Evolutionary conservation across 2,797 vertebrate genomes (phyloP), one percentile per base, ranked within the genome.

Genomic region (Myotis pilosus): DNA sequence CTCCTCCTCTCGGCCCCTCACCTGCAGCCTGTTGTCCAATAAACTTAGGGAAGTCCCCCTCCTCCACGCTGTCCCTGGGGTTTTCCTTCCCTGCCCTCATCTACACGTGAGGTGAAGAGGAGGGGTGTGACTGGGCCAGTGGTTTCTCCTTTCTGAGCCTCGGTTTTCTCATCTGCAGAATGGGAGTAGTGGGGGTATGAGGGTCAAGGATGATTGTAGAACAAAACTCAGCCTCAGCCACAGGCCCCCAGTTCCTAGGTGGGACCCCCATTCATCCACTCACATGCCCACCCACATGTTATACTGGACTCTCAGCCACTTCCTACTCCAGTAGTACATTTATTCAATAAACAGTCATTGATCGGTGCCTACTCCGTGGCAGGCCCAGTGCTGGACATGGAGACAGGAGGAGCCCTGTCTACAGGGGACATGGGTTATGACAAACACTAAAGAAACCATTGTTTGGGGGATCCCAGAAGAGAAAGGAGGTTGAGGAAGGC

Each of bases 311-410:
- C 83, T 51, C 44, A 88, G 88, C 95, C 96, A 96, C 96, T 94
- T 96, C 96, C 84, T 91, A 78, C 80, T 94, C 95, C 96, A 86
- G 78, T 95, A 96, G 94, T 91, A 90, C 92, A 96, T 95, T 89
- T 96, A 97, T 69, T 96, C 97, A 97, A 97, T 97, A 96, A 97
- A 97, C 88, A 95, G 78, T 95, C 96, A 83, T 93, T 76, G 93
- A 95, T 92, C 76, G 64, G 90, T 93, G 89, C 93, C 94, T 55
- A 47, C 94, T 92, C 93, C 23, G 38, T 28, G 51, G 87, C 74
- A 85, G 88, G 93, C 90, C 96, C 93, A 15, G 90, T 91, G 92
- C 91, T 88, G 93, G 88, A 96, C 92, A 75, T 0, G 12, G 75
- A 95, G 85, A 66, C 30, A 1, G 0, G 11, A 23, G 72, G 17